Evolutionary conservation across 2,888 invertebrate species (phyloP).

Genomic region (Steinernema scapterisci): DNA sequence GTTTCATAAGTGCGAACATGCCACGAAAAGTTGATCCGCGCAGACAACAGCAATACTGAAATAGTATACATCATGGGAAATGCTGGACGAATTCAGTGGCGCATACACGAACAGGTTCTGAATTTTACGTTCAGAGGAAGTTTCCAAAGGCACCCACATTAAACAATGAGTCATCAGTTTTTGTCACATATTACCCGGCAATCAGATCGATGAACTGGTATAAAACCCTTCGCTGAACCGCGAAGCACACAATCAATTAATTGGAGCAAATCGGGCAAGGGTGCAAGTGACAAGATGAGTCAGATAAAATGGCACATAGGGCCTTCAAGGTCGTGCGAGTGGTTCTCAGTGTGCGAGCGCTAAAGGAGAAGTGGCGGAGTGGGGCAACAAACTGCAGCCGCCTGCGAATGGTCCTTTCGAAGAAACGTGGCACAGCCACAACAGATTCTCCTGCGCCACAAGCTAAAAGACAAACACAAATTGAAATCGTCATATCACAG

Average conservation of each 20-base stretch:
- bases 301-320: background rate
- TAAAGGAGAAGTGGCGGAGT: no score
- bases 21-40: background rate
- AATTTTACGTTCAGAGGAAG: background rate
- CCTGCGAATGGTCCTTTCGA: background rate
- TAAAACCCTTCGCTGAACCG: background rate
- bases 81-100: slow-evolving; percentile 11
- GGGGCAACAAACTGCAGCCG: no score
- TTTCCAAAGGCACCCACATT: background rate
- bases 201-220: background rate
- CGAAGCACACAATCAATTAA: background rate
- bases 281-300: slow-evolving; percentile 30
- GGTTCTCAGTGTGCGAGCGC: background rate
- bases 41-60: background rate
- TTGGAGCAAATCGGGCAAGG: slow-evolving; percentile 13
- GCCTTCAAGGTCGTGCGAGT: slow-evolving; percentile 4
- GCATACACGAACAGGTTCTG: slow-evolving; percentile 24
- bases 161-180: background rate
- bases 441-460: slow-evolving; percentile 22
- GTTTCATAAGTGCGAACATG: background rate
- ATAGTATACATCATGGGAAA: background rate
- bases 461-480: slow-evolving; percentile 30
- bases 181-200: background rate
- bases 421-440: background rate
- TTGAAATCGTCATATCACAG: slow-evolving; percentile 32